Conservation (phyloP, 2,797 vertebrate species). For the Gila robusta region DNA sequence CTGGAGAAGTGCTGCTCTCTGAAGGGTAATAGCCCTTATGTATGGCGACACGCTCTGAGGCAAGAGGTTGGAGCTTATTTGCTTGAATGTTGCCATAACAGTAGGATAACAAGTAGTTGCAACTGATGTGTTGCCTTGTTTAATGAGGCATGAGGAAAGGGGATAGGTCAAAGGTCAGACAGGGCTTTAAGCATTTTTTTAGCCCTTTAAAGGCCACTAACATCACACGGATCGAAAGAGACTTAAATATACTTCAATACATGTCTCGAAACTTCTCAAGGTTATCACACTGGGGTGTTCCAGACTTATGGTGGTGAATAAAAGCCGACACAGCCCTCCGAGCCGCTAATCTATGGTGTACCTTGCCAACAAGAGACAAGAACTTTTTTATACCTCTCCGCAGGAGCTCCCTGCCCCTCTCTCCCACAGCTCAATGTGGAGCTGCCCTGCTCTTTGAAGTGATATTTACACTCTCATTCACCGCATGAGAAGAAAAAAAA, state of each 20-base stretch:
- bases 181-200: conserved; percentile 56
- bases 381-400: conserved; percentile 58
- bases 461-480: conserved; percentile 67
- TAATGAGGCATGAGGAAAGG: conserved; percentile 74
- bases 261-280: conserved; percentile 53
- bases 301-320: conserved; percentile 53
- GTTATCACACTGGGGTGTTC: conserved; percentile 51
- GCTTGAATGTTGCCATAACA: conserved; percentile 76
- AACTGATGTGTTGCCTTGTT: conserved; percentile 72
- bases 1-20: conserved; percentile 70
- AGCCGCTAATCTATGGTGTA: conserved; percentile 59
- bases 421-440: conserved; percentile 60
- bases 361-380: conserved; percentile 61
- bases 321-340: conserved; percentile 50
- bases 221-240: conserved; percentile 21
- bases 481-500: conserved; percentile 49
- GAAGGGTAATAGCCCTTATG: conserved; percentile 65
- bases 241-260: conserved; percentile 17
- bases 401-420: conserved; percentile 49
- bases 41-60: conserved; percentile 74
- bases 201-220: conserved; percentile 55
- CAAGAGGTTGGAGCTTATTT: conserved; percentile 76
- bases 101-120: conserved; percentile 73
- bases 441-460: conserved; percentile 60
- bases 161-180: conserved; percentile 69